phyloP scores from a whole-genome alignment of 2,113 vertebrate genomes.

The Blennius ocellaris region DNA sequence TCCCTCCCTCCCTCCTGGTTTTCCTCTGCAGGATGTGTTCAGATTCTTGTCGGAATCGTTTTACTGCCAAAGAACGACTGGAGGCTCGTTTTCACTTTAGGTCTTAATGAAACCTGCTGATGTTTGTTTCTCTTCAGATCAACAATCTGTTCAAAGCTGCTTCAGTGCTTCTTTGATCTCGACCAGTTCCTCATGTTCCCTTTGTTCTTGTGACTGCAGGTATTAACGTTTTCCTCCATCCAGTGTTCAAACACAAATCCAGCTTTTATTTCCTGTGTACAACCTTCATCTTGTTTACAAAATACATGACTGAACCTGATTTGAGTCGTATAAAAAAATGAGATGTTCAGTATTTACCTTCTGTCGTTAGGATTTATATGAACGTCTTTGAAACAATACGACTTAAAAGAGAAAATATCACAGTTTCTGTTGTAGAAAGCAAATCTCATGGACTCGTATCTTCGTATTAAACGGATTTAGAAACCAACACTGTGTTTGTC shows the following conservation, averaged over 20 bases:
- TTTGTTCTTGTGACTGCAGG: too few species aligned
- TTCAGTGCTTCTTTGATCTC: too few species aligned
- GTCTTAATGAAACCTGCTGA: conserved; percentile 40
- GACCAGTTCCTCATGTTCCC: too few species aligned
- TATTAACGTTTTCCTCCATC: background rate
- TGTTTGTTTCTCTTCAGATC: conserved; percentile 16
- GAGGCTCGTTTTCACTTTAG: conserved; percentile 14
- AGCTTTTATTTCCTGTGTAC: background rate
- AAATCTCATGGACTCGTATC: too few species aligned
- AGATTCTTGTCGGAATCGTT: conserved; percentile 55
- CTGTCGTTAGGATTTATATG: conserved; percentile 10
- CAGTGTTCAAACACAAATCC: background rate
- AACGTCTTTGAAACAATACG: conserved; percentile 15
- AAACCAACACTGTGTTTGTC: too few species aligned
- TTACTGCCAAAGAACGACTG: conserved; percentile 42
- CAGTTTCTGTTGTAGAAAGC: too few species aligned
- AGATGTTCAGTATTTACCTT: conserved; percentile 6
- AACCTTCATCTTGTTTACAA: conserved; percentile 33
- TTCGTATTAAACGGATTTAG: too few species aligned
- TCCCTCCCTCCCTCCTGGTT: background rate
- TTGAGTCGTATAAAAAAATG: background rate
- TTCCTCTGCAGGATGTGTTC: conserved; percentile 56
- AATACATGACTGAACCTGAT: conserved; percentile 28
- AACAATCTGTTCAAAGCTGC: too few species aligned
- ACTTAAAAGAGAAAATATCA: conserved; percentile 6